Base-by-base conservation (phyloP, 30 jellyfish, hydroid and myxozoan genomes). In the Chironex yamaguchii region DNA sequence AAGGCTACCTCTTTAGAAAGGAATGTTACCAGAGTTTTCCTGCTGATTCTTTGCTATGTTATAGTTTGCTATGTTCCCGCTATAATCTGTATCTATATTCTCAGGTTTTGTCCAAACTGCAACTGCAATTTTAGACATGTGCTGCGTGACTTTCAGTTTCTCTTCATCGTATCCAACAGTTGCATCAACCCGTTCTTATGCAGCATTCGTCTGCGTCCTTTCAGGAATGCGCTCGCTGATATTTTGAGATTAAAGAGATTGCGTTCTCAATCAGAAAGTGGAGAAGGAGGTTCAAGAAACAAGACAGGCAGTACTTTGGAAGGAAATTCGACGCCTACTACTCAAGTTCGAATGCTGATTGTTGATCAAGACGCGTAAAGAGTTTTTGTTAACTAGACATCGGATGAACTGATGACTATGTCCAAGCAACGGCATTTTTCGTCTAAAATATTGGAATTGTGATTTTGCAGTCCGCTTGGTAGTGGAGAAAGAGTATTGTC, bases 191-290 rank as follows among this genome's bases (percentile, higher is more conserved):
- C 98, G 17, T 85, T 79, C 85, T 83, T 89, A 23, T 93, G 97
- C 91, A 89, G 97, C 0, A 48, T 93, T n/a, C 94, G 97, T 4
- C 89, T 93, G 30, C 48, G 42, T 62, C 97, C 98, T 80, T 93
- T 93, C 68, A 84, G 97, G 29, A 31, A 52, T 25, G 98, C 98
- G 3, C 31, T 92, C 67, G 31, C 4, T 27, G 82, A 74, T 42
- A 87, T 92, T 49, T 67, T 86, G 23, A 84, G 85, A 17, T 9
- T 36, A 14, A 12, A 73, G 13, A 29, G 49, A 53, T 48, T 36
- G 23, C 29, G 36, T 9, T 42, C 58, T 6, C 9, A 42, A 42
- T 42, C 58, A 42, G 58, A 42, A 9, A 42, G 58, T 42, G 58
- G 58, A 42, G 58, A 42, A 9, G 17, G 58, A 6, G 17, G 58